Percentiles rank a stretch among this genome's conserved stretches.
Conservation (phyloP, 1,140 invertebrate genomes). For the Cyclina sinensis region DNA sequence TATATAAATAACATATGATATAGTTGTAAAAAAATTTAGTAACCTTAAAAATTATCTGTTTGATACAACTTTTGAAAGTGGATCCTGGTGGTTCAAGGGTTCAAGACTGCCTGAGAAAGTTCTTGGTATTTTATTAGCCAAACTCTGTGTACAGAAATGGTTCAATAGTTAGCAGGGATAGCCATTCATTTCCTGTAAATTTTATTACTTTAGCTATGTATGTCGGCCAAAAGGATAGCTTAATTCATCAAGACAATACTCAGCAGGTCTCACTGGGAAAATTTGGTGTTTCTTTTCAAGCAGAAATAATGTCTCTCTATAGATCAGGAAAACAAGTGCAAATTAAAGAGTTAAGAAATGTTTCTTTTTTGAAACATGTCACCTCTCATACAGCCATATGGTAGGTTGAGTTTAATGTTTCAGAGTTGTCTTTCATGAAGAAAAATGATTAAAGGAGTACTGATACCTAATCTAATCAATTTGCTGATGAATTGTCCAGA, state of each 20-base stretch:
- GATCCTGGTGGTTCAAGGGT: no score
- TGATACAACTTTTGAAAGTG: no score
- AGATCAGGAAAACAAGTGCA: neutral
- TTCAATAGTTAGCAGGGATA: neutral
- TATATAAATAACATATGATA: no score
- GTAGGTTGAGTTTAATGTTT: neutral
- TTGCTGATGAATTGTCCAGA: no score
- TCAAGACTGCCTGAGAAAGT: no score
- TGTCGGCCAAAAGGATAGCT: neutral
- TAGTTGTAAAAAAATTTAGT: no score
- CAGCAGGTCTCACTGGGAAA: neutral
- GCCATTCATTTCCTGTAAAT: conserved; percentile 11
- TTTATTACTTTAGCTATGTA: conserved; percentile 43
- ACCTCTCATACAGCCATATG: no score
- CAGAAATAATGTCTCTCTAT: neutral
- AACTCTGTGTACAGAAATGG: neutral
- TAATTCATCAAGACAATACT: conserved; percentile 32
- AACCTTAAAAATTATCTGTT: no score
- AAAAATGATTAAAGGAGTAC: no score
- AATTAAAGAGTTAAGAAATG: neutral
- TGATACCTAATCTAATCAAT: no score
- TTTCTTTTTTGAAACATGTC: neutral
- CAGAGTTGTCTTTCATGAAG: neutral
- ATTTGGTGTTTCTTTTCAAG: neutral
- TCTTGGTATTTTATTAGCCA: no score